Base-by-base conservation (phyloP, 2,888 invertebrate species). In the Sminthurides aquaticus region DNA sequence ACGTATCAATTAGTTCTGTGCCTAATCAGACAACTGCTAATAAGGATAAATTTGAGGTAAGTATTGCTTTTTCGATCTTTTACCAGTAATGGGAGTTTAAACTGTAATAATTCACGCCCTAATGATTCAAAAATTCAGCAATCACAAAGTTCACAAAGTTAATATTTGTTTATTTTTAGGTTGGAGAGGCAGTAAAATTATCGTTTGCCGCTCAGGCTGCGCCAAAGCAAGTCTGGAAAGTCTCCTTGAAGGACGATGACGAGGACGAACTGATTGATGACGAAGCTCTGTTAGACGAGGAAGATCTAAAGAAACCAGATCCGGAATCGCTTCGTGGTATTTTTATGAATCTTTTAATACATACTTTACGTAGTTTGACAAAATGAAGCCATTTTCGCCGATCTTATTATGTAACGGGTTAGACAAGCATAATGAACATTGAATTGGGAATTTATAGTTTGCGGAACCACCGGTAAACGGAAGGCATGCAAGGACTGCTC, bases 401-500 rank as follows among this genome's bases (percentile, higher is more conserved):
- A 27, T 24, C 18, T 56, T 56, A 56, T 11, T 56, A 26, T 18
- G 11, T 11, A 57, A 27, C 27, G n/a, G 18, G 26, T n/a, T 57
- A n/a, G 18, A 11, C 2, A n/a, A 29, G 58, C n/a, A n/a, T n/a
- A n/a, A n/a, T n/a, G n/a, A n/a, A n/a, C n/a, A n/a, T n/a, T n/a
- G n/a, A 27, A 52, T 27, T 54, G 11, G 26, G 8, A 60, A 49
- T 66, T 77, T 78, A 48, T 74, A 85, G 91, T 90, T 24, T 91
- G 91, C 78, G 86, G 88, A 15, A 90, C 90, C 1, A 91, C 91
- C 0, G 93, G 92, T 1, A 91, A 94, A 79, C 84, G 91, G 65
- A 96, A 95, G 79, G 97, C 99, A 0, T 99, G 99, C 77, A 99
- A 98, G 75, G 91, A 99, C 79, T 99, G 99, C 78, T 87, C 90